phyloP scores from a whole-genome alignment of 2,113 vertebrate species.

The Istiophorus platypterus region DNA sequence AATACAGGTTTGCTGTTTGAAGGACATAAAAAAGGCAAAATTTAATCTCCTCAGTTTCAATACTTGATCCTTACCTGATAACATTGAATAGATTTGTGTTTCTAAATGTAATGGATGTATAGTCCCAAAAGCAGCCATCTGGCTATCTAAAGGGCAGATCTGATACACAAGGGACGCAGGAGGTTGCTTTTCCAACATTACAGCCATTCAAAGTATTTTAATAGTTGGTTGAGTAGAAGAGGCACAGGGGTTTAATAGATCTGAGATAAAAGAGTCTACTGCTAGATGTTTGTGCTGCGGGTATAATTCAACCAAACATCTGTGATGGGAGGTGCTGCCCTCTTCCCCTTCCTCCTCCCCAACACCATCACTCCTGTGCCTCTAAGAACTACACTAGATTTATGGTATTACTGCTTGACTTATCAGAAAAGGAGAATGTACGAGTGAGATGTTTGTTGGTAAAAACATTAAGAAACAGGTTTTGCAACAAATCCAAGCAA shows the following conservation, averaged over 20 bases:
- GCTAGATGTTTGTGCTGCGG: not conserved
- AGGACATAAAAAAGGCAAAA: not conserved
- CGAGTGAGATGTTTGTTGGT: not conserved
- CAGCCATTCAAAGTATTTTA: conserved; percentile 27
- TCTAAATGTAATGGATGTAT: conserved; percentile 18
- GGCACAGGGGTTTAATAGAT: not conserved
- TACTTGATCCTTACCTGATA: not conserved
- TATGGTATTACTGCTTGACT: not conserved
- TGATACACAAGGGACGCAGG: not conserved
- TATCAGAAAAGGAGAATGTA: not conserved
- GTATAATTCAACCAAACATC: conserved; percentile 43
- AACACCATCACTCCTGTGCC: not conserved
- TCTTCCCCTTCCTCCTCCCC: not conserved
- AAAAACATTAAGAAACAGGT: conserved; percentile 43
- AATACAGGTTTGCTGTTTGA: conserved; percentile 6
- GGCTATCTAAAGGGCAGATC: conserved; percentile 4
- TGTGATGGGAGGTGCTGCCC: conserved; percentile 30
- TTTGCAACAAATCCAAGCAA: conserved; percentile 28
- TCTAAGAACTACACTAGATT: conserved; percentile 1
- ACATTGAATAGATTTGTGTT: not conserved
- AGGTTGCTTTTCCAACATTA: conserved; percentile 19
- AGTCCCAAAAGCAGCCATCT: not conserved
- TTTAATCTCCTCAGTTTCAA: no score
- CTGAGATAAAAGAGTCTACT: conserved; percentile 20
- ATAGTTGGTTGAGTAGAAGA: conserved; percentile 2